Evolutionary conservation across 2,797 vertebrate species (phyloP).

Genomic region (Lutjanus campechanus): DNA sequence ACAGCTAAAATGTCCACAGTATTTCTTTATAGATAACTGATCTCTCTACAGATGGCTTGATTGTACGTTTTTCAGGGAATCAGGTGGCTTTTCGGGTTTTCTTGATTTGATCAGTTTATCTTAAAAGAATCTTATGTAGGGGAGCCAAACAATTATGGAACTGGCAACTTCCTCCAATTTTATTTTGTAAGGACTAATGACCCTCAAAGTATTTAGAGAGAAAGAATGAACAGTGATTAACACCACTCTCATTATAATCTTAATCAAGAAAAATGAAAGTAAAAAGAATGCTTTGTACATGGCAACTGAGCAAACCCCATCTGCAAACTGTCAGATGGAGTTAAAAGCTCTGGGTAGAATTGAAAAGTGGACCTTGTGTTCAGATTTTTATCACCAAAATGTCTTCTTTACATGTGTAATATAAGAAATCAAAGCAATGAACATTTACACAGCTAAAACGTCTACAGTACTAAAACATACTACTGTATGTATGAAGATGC

Average conservation of each 20-base stretch:
- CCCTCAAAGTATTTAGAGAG: neutral
- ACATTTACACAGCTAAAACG: neutral
- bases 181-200: neutral
- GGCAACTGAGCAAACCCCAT: too few relatives aligned
- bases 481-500: too few relatives aligned
- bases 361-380: neutral
- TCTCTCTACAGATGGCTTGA: too few relatives aligned
- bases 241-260: neutral
- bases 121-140: neutral
- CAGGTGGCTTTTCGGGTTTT: neutral
- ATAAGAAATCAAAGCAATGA: neutral
- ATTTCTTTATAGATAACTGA: too few relatives aligned
- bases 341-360: too few relatives aligned
- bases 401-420: neutral
- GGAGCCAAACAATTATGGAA: constrained; percentile 8
- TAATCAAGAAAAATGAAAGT: too few relatives aligned
- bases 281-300: too few relatives aligned
- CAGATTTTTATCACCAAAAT: neutral
- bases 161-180: neutral
- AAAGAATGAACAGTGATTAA: constrained; percentile 9
- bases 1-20: too few relatives aligned
- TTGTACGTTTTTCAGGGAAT: constrained; percentile 23
- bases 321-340: too few relatives aligned
- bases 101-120: neutral
- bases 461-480: neutral